A percentile compares a stretch with the other conserved stretches of the same genome.
Evolutionary conservation across 1,140 invertebrate genomes (phyloP).

Genomic region (Chlorops oryzae): DNA sequence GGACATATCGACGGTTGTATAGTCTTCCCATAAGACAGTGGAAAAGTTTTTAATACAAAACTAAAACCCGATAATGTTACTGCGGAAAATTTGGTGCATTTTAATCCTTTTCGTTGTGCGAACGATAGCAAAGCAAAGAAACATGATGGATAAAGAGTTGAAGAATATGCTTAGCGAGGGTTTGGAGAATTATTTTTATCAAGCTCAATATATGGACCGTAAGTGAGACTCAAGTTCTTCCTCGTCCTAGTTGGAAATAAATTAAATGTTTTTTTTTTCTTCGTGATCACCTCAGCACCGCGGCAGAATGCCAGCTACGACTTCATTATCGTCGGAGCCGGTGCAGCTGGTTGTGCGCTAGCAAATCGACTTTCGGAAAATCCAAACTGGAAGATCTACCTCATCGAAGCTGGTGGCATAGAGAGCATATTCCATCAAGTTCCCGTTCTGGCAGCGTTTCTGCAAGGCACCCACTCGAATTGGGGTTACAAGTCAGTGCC

Average conservation of each 20-base stretch:
- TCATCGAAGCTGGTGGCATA: slow-evolving; percentile 62
- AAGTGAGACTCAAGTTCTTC: not conserved
- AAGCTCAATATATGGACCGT: too few relatives aligned
- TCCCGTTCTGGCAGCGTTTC: slow-evolving; percentile 56
- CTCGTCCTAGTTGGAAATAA: not conserved
- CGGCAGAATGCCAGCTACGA: slow-evolving; percentile 55
- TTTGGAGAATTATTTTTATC: too few relatives aligned
- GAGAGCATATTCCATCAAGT: slow-evolving; percentile 64
- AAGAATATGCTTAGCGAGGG: too few relatives aligned
- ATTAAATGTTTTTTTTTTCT: slow-evolving; percentile 2
- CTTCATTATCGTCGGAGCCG: slow-evolving; percentile 82
- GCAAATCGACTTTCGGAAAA: slow-evolving; percentile 65
- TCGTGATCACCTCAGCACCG: slow-evolving; percentile 23
- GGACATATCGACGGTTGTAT: too few relatives aligned
- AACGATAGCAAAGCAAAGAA: too few relatives aligned
- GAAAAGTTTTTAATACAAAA: too few relatives aligned
- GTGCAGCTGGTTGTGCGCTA: slow-evolving; percentile 74
- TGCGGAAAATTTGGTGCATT: too few relatives aligned
- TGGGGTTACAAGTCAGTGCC: slow-evolving; percentile 65
- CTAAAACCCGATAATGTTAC: too few relatives aligned
- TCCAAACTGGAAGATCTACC: slow-evolving; percentile 50
- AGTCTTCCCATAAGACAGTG: too few relatives aligned
- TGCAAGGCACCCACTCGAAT: slow-evolving; percentile 55
- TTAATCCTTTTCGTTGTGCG: too few relatives aligned
- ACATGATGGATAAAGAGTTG: too few relatives aligned